Percentiles rank a stretch among this genome's conserved stretches.
Evolutionary conservation across 1,140 invertebrate genomes (phyloP).

Genomic region (Zaprionus inermis): DNA sequence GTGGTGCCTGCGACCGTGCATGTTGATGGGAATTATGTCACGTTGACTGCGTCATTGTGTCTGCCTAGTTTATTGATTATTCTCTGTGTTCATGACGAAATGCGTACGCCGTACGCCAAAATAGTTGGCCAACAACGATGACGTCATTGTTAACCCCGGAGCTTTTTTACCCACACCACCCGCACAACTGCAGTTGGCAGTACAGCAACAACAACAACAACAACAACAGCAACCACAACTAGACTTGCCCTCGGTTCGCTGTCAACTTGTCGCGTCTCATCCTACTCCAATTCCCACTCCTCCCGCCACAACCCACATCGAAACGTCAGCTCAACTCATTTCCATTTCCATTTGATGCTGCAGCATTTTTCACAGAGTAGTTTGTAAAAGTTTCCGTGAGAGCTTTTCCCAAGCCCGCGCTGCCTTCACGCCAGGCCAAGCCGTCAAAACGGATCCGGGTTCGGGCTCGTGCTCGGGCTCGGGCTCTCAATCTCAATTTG

Average conservation of each 20-base stretch:
- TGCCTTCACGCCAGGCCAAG: neutral
- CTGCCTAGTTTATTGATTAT: slow-evolving; percentile 75
- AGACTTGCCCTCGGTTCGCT: slow-evolving; percentile 36
- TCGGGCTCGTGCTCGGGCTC: neutral
- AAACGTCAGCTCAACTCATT: slow-evolving; percentile 71
- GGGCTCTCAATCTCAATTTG: slow-evolving; percentile 56
- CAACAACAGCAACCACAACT: slow-evolving; percentile 13
- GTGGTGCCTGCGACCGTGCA: slow-evolving; percentile 4
- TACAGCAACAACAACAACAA: slow-evolving; percentile 15
- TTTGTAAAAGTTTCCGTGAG: slow-evolving; percentile 64
- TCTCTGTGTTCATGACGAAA: slow-evolving; percentile 74
- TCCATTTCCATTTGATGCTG: slow-evolving; percentile 74
- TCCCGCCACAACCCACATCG: neutral
- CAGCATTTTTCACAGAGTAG: slow-evolving; percentile 59
- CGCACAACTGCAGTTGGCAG: neutral
- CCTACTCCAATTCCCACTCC: neutral
- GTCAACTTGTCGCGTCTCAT: slow-evolving; percentile 52
- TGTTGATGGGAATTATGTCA: slow-evolving; percentile 67
- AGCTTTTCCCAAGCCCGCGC: slow-evolving; percentile 52
- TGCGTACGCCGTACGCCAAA: slow-evolving; percentile 60
- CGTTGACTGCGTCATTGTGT: slow-evolving; percentile 77
- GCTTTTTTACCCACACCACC: slow-evolving; percentile 50
- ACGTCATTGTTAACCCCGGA: slow-evolving; percentile 79
- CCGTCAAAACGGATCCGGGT: slow-evolving; percentile 27
- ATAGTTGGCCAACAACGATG: slow-evolving; percentile 68